A percentile compares a stretch with the other conserved stretches of the same genome.
These are phyloP conservation scores for Coluber constrictor DNA, from an alignment of 2,797 vertebrate genomes.

Conservation along the genomic window DNA sequence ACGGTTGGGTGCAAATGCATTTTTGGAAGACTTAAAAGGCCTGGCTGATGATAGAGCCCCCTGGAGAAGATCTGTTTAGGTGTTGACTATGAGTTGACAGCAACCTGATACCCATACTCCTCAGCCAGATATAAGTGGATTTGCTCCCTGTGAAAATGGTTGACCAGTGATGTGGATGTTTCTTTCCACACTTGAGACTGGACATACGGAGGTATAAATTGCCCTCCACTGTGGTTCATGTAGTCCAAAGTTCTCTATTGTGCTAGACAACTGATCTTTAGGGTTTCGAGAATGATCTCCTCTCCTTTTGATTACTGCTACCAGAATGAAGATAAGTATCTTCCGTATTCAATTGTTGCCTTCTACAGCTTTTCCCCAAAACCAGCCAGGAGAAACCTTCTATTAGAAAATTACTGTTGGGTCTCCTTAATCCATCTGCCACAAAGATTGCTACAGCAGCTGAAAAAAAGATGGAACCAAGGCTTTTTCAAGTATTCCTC, in stretches of 20 bases:
- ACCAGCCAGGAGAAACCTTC: not conserved
- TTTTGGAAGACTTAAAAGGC: not conserved
- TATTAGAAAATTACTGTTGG: not conserved
- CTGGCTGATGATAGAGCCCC: not conserved
- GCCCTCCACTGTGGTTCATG: not conserved
- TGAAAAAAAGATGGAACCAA: conserved; percentile 23
- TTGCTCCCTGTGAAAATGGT: not conserved
- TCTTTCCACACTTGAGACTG: not conserved
- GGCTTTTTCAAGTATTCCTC: conserved; percentile 36
- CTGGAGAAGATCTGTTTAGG: not conserved
- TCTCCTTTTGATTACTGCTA: not conserved
- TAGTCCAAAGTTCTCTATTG: not conserved
- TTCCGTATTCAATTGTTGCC: not conserved
- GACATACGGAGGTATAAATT: not conserved
- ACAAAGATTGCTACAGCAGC: not conserved
- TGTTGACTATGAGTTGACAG: not conserved
- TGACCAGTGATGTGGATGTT: not conserved
- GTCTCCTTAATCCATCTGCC: not conserved
- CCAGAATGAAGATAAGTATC: not conserved
- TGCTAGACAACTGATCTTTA: not conserved
- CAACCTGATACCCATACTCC: not conserved
- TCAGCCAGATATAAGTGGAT: not conserved
- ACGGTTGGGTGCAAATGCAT: not conserved
- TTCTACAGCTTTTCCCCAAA: not conserved
- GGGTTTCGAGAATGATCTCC: not conserved